Evolutionary conservation across 2,888 invertebrate genomes (phyloP), one percentile per base, ranked within the genome.

Genomic region (Oxystoma pomonae): DNA sequence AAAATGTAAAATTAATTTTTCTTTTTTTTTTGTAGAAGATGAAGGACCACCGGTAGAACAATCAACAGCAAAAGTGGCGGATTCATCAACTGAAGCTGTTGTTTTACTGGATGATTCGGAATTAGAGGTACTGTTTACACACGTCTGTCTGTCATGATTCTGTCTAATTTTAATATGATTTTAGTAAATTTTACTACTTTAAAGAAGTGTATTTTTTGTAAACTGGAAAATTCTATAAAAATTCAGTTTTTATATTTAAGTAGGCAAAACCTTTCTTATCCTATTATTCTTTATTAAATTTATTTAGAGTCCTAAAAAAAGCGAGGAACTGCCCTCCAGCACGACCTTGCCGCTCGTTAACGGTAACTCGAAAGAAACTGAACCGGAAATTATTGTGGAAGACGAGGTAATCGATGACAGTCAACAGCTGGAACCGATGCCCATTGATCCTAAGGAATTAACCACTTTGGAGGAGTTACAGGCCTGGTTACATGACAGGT

Each of bases 401-500:
- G 72, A 74, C 61, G 72, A 66, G 74, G n/a, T 56, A 67, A 63
- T 73, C 71, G 61, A 75, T 71, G 51, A 35, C 35, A 35, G 35
- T 12, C 35, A 35, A 12, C 61, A 60, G 49, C 62, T 63, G 51
- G 71, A 70, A 61, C 66, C 65, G 19, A 69, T 70, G 69, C 69
- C 67, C 1, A 67, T 71, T 19, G 65, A 66, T 17, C n/a, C 63
- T 18, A 66, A 64, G 20, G 21, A 53, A 1, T 63, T 68, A 19
- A 74, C 76, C 5, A 73, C 82, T 1, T 74, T 87, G 56, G 80
- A 82, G 64, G 87, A 89, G 71, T 80, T 90, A 20, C 76, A 90
- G 22, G 81, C 81, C 58, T 88, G 90, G 82, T 80, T 93, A 49
- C 89, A 87, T 70, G 83, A 85, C 55, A 83, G 35, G 35, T 35